Evolutionary conservation across 2,888 invertebrate species (phyloP).

Genomic region (Endomychus coccineus): DNA sequence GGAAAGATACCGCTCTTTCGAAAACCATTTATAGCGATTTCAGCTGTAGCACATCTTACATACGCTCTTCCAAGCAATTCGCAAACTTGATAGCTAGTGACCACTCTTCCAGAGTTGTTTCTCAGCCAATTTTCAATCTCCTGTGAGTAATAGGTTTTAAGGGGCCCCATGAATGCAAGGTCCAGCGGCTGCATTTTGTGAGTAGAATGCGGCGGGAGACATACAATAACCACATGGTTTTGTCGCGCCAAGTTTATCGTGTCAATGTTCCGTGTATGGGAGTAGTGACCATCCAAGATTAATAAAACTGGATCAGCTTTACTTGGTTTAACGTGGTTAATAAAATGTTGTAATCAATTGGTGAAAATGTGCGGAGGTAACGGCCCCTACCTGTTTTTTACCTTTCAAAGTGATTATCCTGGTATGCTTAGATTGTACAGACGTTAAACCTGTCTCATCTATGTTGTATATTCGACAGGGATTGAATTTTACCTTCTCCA

Average conservation of each 20-base stretch:
- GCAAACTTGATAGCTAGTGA: slow-evolving; percentile 10
- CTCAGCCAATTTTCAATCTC: slow-evolving; percentile 11
- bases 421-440: slow-evolving; percentile 21
- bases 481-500: slow-evolving; percentile 23
- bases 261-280: no score
- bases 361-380: slow-evolving; percentile 17
- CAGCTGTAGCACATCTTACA: slow-evolving; percentile 1
- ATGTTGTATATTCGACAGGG: slow-evolving; percentile 23
- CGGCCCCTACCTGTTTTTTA: slow-evolving; percentile 23
- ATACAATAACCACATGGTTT: background rate
- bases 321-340: slow-evolving; percentile 1
- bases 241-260: background rate
- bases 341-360: slow-evolving; percentile 2
- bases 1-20: slow-evolving; percentile 14
- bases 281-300: no score
- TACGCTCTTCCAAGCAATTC: background rate
- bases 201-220: slow-evolving; percentile 2
- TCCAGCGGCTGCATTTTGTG: slow-evolving; percentile 7
- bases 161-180: slow-evolving; percentile 5
- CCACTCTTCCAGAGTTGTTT: slow-evolving; percentile 7
- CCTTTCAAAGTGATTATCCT: slow-evolving; percentile 24
- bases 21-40: slow-evolving; percentile 11
- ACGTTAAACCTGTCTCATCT: slow-evolving; percentile 29
- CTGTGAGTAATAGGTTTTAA: slow-evolving; percentile 11
- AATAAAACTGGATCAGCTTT: no score